Conservation (phyloP, 2,888 invertebrate genomes). For the Tenthredo amoena region DNA sequence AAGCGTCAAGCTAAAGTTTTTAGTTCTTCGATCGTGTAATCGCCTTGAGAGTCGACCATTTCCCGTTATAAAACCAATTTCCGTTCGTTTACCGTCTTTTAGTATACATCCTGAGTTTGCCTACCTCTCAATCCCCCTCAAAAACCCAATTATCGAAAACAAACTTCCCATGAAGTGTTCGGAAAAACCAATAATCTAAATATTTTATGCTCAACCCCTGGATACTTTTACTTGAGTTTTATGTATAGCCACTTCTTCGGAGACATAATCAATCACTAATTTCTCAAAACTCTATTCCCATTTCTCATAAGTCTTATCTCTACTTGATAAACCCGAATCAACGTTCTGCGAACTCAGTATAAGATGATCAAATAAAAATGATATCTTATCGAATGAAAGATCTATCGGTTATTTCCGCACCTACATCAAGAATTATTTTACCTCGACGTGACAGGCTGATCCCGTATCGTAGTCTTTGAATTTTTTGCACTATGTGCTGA, state of each 20-base stretch:
- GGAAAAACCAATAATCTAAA: constrained; percentile 29
- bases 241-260: background rate
- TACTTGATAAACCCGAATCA: background rate
- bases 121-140: constrained; percentile 24
- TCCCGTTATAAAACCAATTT: constrained; percentile 46
- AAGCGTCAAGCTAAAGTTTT: background rate
- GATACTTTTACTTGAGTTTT: background rate
- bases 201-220: constrained; percentile 2
- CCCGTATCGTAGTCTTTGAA: background rate
- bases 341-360: background rate
- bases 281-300: background rate
- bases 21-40: background rate
- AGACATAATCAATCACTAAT: constrained; percentile 32
- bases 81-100: constrained; percentile 41
- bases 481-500: background rate
- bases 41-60: constrained; percentile 21
- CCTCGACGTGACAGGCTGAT: background rate
- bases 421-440: background rate
- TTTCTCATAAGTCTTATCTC: background rate
- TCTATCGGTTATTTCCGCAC: background rate
- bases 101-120: constrained; percentile 30
- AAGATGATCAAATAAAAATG: constrained; percentile 10
- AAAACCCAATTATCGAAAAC: constrained; percentile 48
- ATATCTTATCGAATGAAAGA: background rate
- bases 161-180: constrained; percentile 41